A percentile compares a stretch with the other conserved stretches of the same genome.
phyloP scores from a whole-genome alignment of 1,140 invertebrate species.

The Lepidurus packardi region DNA sequence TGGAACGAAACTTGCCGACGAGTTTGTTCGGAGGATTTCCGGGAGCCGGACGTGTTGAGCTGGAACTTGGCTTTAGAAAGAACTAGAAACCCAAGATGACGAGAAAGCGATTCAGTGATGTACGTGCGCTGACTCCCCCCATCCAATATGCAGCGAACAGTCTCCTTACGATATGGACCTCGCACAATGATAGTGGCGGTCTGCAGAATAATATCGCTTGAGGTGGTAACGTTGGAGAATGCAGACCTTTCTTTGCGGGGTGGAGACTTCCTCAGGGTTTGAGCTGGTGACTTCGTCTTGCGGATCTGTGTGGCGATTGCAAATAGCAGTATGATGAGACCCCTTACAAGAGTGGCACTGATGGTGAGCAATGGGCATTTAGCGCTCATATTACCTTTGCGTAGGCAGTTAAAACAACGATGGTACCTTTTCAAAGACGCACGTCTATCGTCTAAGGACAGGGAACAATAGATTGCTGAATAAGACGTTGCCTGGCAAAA shows the following conservation, averaged over 20 bases:
- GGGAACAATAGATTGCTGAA: no score
- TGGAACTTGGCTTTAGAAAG: background rate
- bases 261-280: background rate
- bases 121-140: conserved; percentile 27
- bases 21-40: background rate
- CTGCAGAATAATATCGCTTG: background rate
- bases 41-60: background rate
- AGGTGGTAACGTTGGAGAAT: background rate
- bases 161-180: conserved; percentile 12
- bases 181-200: background rate
- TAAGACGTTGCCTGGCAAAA: no score
- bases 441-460: no score
- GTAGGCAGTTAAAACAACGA: no score
- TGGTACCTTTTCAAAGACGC: no score
- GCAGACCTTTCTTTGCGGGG: background rate
- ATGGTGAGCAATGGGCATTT: no score
- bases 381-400: no score
- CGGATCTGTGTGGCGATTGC: background rate
- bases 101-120: background rate
- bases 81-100: background rate
- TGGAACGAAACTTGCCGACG: background rate
- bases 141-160: conserved; percentile 25
- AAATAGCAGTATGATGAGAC: conserved; percentile 3
- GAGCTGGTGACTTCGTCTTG: background rate
- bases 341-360: background rate